These are phyloP conservation scores for Apaloderma vittatum DNA, from an alignment of 2,113 vertebrate species.

Conservation along the genomic window DNA sequence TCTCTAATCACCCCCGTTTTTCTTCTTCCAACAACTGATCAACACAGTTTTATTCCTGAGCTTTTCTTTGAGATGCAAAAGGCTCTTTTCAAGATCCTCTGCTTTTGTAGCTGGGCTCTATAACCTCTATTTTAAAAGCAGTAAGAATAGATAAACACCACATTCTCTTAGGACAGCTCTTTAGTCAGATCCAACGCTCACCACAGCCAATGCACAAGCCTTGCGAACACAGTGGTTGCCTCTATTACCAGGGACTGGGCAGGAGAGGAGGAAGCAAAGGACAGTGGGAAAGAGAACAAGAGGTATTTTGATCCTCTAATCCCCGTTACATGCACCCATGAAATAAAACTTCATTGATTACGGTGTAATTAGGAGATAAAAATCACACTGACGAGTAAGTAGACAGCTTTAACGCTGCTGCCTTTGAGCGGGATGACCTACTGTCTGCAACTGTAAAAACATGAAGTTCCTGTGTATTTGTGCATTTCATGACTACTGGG, in stretches of 20 bases:
- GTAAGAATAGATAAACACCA: not conserved
- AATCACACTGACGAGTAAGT: not conserved
- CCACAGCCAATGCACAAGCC: not conserved
- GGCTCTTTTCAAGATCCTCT: not conserved
- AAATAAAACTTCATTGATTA: not conserved
- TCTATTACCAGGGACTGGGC: accelerated
- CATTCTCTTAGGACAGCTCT: not conserved
- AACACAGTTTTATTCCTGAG: not conserved
- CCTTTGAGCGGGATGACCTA: conserved; percentile 13
- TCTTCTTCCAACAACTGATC: not conserved
- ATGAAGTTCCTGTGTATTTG: not conserved
- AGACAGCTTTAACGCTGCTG: not conserved
- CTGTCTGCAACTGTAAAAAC: conserved; percentile 27
- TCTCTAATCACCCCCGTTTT: not conserved
- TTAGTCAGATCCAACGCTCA: not conserved
- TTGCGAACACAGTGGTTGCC: not conserved
- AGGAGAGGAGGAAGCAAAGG: not conserved
- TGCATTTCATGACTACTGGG: not conserved
- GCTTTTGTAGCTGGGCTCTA: not conserved
- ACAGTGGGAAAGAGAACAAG: not conserved
- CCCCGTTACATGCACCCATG: not conserved
- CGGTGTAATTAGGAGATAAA: not conserved
- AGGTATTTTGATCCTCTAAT: not conserved
- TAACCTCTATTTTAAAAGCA: not conserved
- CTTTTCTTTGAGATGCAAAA: not conserved